Percentiles rank a stretch among this genome's conserved stretches.
These are phyloP conservation scores for Coryphaenoides rupestris DNA, from an alignment of 2,113 vertebrate genomes.

Conservation along the genomic window DNA sequence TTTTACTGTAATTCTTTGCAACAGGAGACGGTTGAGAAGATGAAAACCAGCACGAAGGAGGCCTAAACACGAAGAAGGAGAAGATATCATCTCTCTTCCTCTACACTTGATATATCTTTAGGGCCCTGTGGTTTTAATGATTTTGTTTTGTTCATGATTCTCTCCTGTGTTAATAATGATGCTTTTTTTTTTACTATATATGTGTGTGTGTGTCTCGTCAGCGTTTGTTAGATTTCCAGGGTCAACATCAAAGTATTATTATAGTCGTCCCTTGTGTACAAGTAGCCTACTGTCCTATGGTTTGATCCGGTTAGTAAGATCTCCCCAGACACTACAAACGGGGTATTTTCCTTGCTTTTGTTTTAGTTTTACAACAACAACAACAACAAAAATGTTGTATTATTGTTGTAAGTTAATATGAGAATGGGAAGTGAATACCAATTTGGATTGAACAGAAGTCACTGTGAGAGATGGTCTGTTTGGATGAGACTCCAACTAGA, in stretches of 20 bases:
- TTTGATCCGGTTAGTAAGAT: slow-evolving; percentile 58
- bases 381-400: slow-evolving; percentile 54
- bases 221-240: slow-evolving; percentile 55
- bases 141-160: slow-evolving; percentile 53
- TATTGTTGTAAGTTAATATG: slow-evolving; percentile 19
- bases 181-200: slow-evolving; percentile 36
- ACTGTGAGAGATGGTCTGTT: slow-evolving; percentile 21
- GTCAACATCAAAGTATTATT: slow-evolving; percentile 40
- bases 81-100: slow-evolving; percentile 48
- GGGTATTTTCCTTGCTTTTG: slow-evolving; percentile 30
- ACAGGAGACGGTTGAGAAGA: slow-evolving; percentile 92
- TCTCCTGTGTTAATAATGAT: slow-evolving; percentile 59
- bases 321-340: slow-evolving; percentile 52
- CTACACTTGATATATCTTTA: slow-evolving; percentile 62
- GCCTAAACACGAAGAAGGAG: slow-evolving; percentile 68
- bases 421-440: slow-evolving; percentile 33
- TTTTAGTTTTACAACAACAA: too few relatives aligned
- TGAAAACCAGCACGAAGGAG: slow-evolving; percentile 88
- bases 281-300: slow-evolving; percentile 62
- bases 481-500: not conserved
- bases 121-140: slow-evolving; percentile 44
- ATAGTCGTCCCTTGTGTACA: slow-evolving; percentile 52
- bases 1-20: too few relatives aligned
- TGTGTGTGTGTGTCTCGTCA: slow-evolving; percentile 47
- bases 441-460: slow-evolving; percentile 18